Evolutionary conservation across 2,113 vertebrate species (phyloP).

Genomic region (Chamaea fasciata): DNA sequence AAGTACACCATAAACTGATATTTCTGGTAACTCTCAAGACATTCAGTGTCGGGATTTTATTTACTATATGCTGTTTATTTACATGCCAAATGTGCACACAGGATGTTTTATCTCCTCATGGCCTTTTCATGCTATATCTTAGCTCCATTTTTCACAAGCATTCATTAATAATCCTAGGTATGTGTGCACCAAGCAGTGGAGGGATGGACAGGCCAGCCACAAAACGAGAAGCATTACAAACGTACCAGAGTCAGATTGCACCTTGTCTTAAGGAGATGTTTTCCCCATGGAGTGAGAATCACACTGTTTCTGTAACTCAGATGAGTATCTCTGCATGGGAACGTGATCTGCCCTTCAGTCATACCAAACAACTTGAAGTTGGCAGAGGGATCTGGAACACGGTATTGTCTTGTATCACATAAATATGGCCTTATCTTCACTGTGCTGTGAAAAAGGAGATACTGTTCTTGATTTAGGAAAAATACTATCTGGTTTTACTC

Average conservation of each 20-base stretch:
- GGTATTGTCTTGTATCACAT: not conserved
- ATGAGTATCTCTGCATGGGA: not conserved
- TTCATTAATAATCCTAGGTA: not conserved
- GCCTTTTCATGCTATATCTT: not conserved
- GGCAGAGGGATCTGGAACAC: not conserved
- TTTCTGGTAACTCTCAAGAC: not conserved
- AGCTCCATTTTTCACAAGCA: not conserved
- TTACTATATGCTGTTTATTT: not conserved
- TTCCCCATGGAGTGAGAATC: not conserved
- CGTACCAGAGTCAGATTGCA: not conserved
- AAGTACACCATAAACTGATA: not conserved
- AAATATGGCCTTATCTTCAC: not conserved
- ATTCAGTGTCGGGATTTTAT: fast-evolving
- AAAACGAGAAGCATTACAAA: not conserved
- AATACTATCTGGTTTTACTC: not conserved
- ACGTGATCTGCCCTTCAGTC: not conserved
- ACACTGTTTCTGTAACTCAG: not conserved
- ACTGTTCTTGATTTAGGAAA: not conserved
- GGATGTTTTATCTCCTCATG: not conserved
- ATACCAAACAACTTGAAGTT: not conserved
- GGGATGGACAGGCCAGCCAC: not conserved
- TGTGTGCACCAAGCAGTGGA: not conserved
- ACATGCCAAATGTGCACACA: not conserved
- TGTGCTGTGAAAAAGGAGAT: not conserved
- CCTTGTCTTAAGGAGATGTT: not conserved